Base-by-base conservation (phyloP, 2,797 vertebrate genomes). In the Sebastes glaucus region DNA sequence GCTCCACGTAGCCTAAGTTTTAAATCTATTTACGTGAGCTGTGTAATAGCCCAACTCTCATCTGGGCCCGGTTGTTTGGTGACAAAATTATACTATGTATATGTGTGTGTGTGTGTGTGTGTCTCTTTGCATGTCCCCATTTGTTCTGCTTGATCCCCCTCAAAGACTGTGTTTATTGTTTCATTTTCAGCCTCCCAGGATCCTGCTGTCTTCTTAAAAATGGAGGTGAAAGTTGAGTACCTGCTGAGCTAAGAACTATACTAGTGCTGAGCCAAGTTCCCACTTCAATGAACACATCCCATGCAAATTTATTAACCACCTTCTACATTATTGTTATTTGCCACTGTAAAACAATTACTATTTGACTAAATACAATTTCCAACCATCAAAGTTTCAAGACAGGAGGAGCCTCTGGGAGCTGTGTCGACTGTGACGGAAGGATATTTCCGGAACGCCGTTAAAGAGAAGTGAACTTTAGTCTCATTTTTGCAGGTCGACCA, bases 1-100 rank as follows among this genome's bases (percentile, higher is more conserved):
- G 88, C 83, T 92, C 81, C 80, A 59, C 75, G 83, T 81, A 87
- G 86, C 76, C 76, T 53, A 88, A 75, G 71, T 90, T 91, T 89
- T 77, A 87, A 87, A 94, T 93, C 87, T 90, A 89, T 94, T 93
- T 93, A 92, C 82, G 87, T 84, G 80, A 87, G 87, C 73, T 80
- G 77, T 66, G 82, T 84, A 92, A 93, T 76, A 85, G 86, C 72
- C 78, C 81, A 70, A 89, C 85, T 82, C 14, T 92, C 89, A 88
- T 86, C 86, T 82, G 78, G 46, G 71, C 76, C 84, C 89, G 91
- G 91, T 80, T 91, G 90, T 89, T 93, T 89, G 80, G 85, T 86
- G 83, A 86, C 84, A 87, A 71, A 83, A 64, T 82, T 74, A 52
- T 25, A 81, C 76, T 10, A 35, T 69, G 66, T 32, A 30, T 68